phyloP scores from a whole-genome alignment of 2,888 invertebrate species.

The Cetonia aurata region DNA sequence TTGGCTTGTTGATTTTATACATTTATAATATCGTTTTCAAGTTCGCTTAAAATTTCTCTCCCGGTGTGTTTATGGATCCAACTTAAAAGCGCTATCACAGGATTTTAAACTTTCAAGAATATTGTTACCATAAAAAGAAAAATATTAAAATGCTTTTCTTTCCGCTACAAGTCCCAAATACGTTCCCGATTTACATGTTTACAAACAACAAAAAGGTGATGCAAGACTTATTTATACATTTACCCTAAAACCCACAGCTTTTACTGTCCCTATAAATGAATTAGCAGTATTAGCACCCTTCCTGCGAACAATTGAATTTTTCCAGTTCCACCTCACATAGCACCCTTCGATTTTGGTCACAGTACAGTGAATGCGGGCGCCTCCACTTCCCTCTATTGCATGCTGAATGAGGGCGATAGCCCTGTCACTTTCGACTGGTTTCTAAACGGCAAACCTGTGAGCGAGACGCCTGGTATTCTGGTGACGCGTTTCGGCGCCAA shows the following conservation, averaged over 20 bases:
- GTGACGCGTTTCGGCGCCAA: slow-evolving; percentile 39
- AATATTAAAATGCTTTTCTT: neutral
- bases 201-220: neutral
- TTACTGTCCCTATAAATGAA: neutral
- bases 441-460: slow-evolving; percentile 73
- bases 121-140: neutral
- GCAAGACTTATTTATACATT: slow-evolving; percentile 2
- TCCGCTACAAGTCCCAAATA: neutral
- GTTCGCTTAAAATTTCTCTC: too few species aligned
- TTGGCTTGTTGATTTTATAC: too few species aligned
- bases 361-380: slow-evolving; percentile 71
- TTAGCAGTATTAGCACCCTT: neutral
- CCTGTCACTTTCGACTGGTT: slow-evolving; percentile 84
- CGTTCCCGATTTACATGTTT: neutral
- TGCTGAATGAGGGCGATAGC: slow-evolving; percentile 79
- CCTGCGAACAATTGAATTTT: neutral
- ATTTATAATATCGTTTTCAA: too few species aligned
- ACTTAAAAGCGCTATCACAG: neutral
- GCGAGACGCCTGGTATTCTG: slow-evolving; percentile 63
- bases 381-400: slow-evolving; percentile 70
- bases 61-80: too few species aligned
- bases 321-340: slow-evolving; percentile 79
- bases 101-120: neutral
- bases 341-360: slow-evolving; percentile 76
- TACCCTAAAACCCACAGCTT: too few species aligned